These are phyloP conservation scores for Lissocephala sabroskyi DNA, from an alignment of 2,888 invertebrate genomes.

Conservation along the genomic window DNA sequence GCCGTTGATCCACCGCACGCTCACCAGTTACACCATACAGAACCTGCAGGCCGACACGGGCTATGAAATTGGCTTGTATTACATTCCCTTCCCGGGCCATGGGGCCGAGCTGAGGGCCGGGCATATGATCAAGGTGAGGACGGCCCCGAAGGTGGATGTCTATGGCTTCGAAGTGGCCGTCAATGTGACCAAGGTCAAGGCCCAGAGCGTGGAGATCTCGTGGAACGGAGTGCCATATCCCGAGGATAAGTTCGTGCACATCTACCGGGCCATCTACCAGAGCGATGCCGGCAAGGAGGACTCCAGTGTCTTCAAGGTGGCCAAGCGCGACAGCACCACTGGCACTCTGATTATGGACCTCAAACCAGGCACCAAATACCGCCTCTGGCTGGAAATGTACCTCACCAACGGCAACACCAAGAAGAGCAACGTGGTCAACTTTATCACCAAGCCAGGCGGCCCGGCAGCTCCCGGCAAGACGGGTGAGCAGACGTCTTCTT, in stretches of 20 bases:
- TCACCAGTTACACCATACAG: slow-evolving; percentile 83
- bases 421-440: slow-evolving; percentile 91
- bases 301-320: slow-evolving; percentile 82
- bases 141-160: slow-evolving; percentile 80
- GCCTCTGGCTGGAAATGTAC: slow-evolving; percentile 91
- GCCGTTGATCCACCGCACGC: slow-evolving; percentile 86
- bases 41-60: slow-evolving; percentile 84
- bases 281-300: slow-evolving; percentile 83
- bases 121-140: slow-evolving; percentile 80
- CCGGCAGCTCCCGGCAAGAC: slow-evolving; percentile 73
- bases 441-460: slow-evolving; percentile 85
- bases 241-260: slow-evolving; percentile 91
- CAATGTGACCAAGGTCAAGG: slow-evolving; percentile 83
- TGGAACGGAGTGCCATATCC: slow-evolving; percentile 92
- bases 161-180: slow-evolving; percentile 88
- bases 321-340: slow-evolving; percentile 81
- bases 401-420: slow-evolving; percentile 91
- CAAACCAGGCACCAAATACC: slow-evolving; percentile 86
- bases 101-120: slow-evolving; percentile 84
- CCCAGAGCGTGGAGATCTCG: slow-evolving; percentile 83
- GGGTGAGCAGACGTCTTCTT: slow-evolving; percentile 46
- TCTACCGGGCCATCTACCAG: slow-evolving; percentile 88
- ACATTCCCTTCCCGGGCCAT: slow-evolving; percentile 87
- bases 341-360: slow-evolving; percentile 79
- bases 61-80: slow-evolving; percentile 88